Percentiles rank a stretch among this genome's conserved stretches.
Conservation (phyloP, 1,140 invertebrate genomes). For the Drosophila pachea region DNA sequence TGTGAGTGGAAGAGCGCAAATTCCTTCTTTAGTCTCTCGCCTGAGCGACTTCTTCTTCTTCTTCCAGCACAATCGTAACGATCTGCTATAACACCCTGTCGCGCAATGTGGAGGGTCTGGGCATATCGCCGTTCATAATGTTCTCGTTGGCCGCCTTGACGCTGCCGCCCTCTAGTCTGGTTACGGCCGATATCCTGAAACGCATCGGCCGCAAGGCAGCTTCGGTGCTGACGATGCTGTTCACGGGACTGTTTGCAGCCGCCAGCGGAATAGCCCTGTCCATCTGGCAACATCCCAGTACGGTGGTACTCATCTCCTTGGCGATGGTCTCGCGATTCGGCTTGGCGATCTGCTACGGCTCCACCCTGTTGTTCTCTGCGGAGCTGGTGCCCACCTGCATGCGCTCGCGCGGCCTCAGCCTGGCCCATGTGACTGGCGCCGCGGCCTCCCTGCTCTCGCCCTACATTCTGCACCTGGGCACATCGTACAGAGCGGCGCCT, state of each 20-base stretch:
- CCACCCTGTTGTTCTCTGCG: conserved; percentile 82
- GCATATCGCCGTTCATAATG: conserved; percentile 80
- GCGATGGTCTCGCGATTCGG: conserved; percentile 81
- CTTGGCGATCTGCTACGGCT: conserved; percentile 82
- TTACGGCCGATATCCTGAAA: conserved; percentile 80
- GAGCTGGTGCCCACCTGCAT: conserved; percentile 84
- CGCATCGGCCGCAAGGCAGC: conserved; percentile 81
- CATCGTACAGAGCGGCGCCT: conserved; percentile 79
- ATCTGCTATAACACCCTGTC: conserved; percentile 83
- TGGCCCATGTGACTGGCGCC: conserved; percentile 80
- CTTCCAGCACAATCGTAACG: conserved; percentile 80
- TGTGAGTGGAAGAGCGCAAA: conserved; percentile 37
- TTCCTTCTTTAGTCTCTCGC: too few relatives aligned
- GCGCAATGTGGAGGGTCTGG: conserved; percentile 81
- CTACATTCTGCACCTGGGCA: conserved; percentile 71
- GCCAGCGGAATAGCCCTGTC: conserved; percentile 47
- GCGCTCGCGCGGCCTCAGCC: conserved; percentile 80
- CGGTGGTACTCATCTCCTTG: conserved; percentile 43
- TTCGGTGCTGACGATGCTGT: conserved; percentile 79
- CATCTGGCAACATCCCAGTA: conserved; percentile 36
- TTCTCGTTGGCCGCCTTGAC: conserved; percentile 80
- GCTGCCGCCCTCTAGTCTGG: conserved; percentile 80
- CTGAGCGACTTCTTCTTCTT: not conserved
- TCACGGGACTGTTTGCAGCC: conserved; percentile 56
- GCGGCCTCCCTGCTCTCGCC: conserved; percentile 75